Conservation (phyloP, 2,888 invertebrate species). For the Therioaphis trifolii region DNA sequence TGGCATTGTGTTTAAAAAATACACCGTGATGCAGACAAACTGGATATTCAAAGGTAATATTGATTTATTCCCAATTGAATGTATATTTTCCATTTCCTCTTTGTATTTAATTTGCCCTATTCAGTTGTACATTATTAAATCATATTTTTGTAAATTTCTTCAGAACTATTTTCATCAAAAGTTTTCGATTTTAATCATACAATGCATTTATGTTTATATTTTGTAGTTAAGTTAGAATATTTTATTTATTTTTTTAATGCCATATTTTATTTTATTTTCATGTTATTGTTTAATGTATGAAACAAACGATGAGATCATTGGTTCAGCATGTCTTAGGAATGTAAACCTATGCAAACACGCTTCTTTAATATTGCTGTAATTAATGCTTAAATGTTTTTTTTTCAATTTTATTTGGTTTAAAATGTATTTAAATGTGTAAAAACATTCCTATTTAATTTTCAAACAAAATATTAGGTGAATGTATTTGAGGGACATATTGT, state of each 20-base stretch:
- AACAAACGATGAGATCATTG: no score
- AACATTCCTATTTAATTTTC: no score
- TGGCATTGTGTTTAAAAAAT: constrained; percentile 53
- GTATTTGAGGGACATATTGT: neutral
- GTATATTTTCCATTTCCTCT: constrained; percentile 47
- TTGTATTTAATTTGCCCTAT: constrained; percentile 51
- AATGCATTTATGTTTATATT: constrained; percentile 25
- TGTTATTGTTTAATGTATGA: neutral
- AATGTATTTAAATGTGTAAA: no score
- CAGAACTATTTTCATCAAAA: neutral
- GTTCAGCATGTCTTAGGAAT: constrained; percentile 4
- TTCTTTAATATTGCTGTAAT: no score
- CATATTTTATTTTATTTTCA: neutral
- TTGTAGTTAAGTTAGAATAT: constrained; percentile 24
- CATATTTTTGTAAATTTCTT: constrained; percentile 47
- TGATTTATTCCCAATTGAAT: constrained; percentile 42
- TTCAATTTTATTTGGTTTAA: no score
- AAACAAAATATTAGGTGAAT: neutral
- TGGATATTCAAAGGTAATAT: constrained; percentile 59
- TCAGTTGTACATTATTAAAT: constrained; percentile 50
- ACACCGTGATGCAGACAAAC: constrained; percentile 54
- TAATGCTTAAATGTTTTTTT: neutral
- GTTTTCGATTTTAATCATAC: neutral
- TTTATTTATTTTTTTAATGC: neutral
- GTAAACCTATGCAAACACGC: neutral